Base-by-base conservation (phyloP, 2,113 vertebrate genomes). In the Proterorhinus semilunaris region DNA sequence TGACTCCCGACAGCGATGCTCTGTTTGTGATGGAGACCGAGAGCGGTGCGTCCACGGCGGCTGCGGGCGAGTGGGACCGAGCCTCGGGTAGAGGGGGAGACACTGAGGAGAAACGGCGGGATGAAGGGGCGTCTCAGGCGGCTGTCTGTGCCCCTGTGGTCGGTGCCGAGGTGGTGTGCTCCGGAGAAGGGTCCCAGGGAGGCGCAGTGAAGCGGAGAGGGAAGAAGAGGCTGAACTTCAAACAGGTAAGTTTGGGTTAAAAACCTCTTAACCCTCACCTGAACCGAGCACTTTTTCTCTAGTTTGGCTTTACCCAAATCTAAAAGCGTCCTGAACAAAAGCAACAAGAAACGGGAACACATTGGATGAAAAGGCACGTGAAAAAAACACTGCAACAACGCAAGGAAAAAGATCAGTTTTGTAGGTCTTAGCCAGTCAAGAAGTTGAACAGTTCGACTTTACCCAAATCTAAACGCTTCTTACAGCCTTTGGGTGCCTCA, bases 141-240 rank as follows among this genome's bases (percentile, higher is more conserved):
- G 74, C 17, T 1, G 53, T 75, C 0, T 79, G 83, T 0, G 82
- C 74, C 0, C 75, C 79, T 7, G 43, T 66, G 1, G 69, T 87
- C 5, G 85, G 83, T 0, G 85, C 85, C 0, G 87, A 90, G 62
- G 87, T 87, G 54, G 85, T 86, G 65, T 88, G 70, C 79, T 2
- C 45, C 13, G 51, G 80, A 64, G 0, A 45, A 48, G 16, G 2
- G 46, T 16, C 62, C 11, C 62, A 47, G 16, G 15, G 8, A 17
- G 21, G 58, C 42, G 42, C 15, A n/a, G 58, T 15, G 13, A 61
- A n/a, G 43, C 43, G 15, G 42, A 45, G 58, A 61, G 36, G 58
- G 13, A 61, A 61, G 42, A 45, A 8, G 8, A 61, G 42, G 15
- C 42, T 1, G 7, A 55, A 55, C 53, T 55, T 55, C 15, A 61